Base-by-base conservation (phyloP, 2,888 invertebrate species). In the Allophyes oxyacanthae region DNA sequence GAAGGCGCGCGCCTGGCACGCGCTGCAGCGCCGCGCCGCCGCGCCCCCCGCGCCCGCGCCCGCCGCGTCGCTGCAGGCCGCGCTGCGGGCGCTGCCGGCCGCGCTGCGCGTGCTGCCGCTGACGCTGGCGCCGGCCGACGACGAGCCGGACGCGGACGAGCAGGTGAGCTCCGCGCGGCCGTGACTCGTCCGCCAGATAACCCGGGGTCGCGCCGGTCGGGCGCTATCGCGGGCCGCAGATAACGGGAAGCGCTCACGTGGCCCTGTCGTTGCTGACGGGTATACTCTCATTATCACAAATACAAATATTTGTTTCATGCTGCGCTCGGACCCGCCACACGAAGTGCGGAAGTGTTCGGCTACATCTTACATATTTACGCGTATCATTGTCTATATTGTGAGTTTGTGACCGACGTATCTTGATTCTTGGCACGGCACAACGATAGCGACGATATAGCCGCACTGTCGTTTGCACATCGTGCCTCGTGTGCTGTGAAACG, bases 1-100 rank as follows among this genome's bases (percentile, higher is more conserved):
- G 7, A 83, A 83, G 78, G 84, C 82, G 64, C 87, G 84, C 78
- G 67, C 78, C 28, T 84, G 81, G 85, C 70, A 77, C 65, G 67
- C 70, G 51, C 74, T 49, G 62, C 62, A 30, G 45, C 50, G 30
- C 10, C 32, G 37, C 51, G 28, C 15, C 51, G 10, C 30, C 46
- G 30, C 56, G 37, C 38, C 40, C 25, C 58, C 45, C 11, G 36
- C 53, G 32, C 53, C 49, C 38, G 40, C 56, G 37, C 48, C 38
- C 44, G 44, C 53, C 38, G 36, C 26, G 11, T 1, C 0, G 20
- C 61, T 54, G 41, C 32, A 30, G 11, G 62, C 50, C 37, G 52
- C 71, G 36, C 72, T 68, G 43, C 46, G 44, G 30, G 56, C 61
- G 34, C 66, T 75, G 50, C 33, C 25, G 14, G 64, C 14, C 28